Evolutionary conservation across 1,140 invertebrate genomes (phyloP), one percentile per base, ranked within the genome.

Genomic region (Belonocnema kinseyi): DNA sequence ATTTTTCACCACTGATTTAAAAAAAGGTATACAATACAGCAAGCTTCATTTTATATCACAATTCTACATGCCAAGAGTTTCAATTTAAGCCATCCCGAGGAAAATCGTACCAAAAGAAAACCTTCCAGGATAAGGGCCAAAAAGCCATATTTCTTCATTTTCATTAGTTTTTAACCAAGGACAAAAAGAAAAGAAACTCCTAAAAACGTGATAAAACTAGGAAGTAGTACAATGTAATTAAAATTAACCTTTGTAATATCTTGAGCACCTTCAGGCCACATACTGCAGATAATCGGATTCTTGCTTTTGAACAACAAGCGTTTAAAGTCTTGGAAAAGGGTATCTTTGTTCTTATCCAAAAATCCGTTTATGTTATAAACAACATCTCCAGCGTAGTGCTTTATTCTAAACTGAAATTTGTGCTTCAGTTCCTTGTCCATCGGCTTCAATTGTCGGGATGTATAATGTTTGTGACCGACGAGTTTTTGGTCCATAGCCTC

Each of bases 311-410:
- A 98, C 66, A 99, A 92, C 70, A 99, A 91, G 33, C 98, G 92
- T 92, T 99, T 99, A 83, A 99, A 97, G 90, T 99, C 98, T 93
- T 99, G 98, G 91, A 97, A 99, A 17, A 99, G 91, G 1, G 96
- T 96, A 89, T 99, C 98, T 90, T 96, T 98, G 89, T 99, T 99
- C 92, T 99, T 99, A 87, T 99, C 98, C 86, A 99, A 93, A 89
- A 99, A 99, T 14, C 97, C 97, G 51, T 94, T 93, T 51, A 98
- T 95, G 79, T 94, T 95, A 91, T 99, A 99, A 21, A 96, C 96
- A 3, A 99, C 98, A 90, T 98, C 97, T n/a, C 98, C 98, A 3
- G 98, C 98, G 90, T 99, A 99, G 87, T 99, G 98, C 33, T 94
- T 95, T 79, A 97, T 96, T 76, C 96, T 92, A 90, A 98, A 98